Evolutionary conservation across 2,113 vertebrate genomes (phyloP).

Genomic region (Macrotis lagotis): DNA sequence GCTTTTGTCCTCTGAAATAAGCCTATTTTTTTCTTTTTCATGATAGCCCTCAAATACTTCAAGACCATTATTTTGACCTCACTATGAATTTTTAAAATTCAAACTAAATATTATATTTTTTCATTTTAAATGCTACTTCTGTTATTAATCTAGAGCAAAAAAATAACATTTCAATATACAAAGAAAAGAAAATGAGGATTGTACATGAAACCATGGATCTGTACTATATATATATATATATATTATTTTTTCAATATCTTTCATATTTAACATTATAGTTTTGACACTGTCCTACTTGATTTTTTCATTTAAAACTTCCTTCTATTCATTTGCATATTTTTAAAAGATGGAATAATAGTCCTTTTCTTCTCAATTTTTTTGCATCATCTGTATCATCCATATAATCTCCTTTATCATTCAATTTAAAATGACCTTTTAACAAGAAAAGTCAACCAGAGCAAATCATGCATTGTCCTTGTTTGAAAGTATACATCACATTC

Average conservation of each 20-base stretch:
- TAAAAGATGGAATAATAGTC: neutral
- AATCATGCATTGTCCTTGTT: neutral
- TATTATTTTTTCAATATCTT: neutral
- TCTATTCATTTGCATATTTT: neutral
- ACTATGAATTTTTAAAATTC: neutral
- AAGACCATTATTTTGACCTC: neutral
- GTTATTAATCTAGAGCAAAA: neutral
- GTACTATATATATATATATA: neutral
- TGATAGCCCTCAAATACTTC: neutral
- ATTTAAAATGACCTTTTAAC: neutral
- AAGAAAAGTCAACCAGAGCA: neutral
- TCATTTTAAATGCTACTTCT: neutral
- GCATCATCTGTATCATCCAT: neutral
- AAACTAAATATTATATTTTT: neutral
- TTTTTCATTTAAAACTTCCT: neutral
- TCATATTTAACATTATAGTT: neutral
- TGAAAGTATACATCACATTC: neutral
- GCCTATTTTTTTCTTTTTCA: neutral
- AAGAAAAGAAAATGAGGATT: neutral
- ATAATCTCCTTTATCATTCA: too few relatives aligned
- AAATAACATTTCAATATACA: neutral
- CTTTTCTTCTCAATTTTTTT: neutral
- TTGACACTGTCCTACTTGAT: neutral
- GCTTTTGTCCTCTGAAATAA: neutral
- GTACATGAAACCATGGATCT: neutral